Percentiles rank a stretch among this genome's conserved stretches.
Evolutionary conservation across 2,797 vertebrate genomes (phyloP).

Genomic region (Pangasius sanitwongsei): DNA sequence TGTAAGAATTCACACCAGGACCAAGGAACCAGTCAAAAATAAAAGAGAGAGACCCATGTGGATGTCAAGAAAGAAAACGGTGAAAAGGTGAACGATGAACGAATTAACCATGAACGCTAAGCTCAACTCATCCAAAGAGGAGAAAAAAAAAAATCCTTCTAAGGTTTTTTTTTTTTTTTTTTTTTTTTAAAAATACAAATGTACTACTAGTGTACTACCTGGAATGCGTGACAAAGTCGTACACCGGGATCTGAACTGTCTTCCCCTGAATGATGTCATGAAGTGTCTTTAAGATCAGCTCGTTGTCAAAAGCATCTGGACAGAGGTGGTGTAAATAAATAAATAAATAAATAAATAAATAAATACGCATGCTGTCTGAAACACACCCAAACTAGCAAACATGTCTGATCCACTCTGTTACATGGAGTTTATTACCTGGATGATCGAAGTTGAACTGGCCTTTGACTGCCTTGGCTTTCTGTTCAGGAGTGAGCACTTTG

Average conservation of each 20-base stretch:
- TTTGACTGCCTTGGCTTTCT: slow-evolving; percentile 92
- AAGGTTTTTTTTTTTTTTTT: no score
- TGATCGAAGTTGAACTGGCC: slow-evolving; percentile 99
- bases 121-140: no score
- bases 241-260: slow-evolving; percentile 93
- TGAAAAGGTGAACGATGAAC: no score
- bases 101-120: no score
- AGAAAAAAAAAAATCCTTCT: no score
- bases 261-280: slow-evolving; percentile 87
- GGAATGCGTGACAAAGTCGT: slow-evolving; percentile 96
- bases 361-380: background rate
- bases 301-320: slow-evolving; percentile 97
- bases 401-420: no score
- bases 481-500: slow-evolving; percentile 89
- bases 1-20: background rate
- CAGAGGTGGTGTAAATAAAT: background rate
- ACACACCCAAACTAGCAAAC: no score
- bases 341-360: background rate
- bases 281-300: slow-evolving; percentile 91
- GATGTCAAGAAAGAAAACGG: background rate
- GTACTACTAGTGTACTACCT: slow-evolving; percentile 74
- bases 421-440: slow-evolving; percentile 78
- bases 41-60: background rate
- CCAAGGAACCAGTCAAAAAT: background rate
- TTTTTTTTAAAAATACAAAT: no score